phyloP scores from a whole-genome alignment of 2,113 vertebrate species.

The Cromileptes altivelis region DNA sequence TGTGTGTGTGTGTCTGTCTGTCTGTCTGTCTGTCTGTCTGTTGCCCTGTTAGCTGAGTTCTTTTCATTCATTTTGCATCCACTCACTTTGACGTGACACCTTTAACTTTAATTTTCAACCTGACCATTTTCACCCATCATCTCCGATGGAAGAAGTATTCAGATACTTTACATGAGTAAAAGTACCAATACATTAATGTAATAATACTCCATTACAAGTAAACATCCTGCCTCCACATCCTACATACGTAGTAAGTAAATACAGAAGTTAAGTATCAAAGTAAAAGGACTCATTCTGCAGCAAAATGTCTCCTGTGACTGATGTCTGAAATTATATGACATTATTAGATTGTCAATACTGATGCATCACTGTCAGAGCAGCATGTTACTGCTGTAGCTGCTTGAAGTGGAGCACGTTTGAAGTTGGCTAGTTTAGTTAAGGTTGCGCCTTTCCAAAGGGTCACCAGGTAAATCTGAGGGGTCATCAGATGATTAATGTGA shows the following conservation, averaged over 20 bases:
- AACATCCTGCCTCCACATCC: neutral
- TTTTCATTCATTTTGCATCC: neutral
- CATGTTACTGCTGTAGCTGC: neutral
- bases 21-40: neutral
- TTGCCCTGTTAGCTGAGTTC: neutral
- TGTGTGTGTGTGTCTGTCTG: conserved; percentile 15
- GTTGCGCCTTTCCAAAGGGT: neutral
- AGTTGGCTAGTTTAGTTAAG: too few relatives aligned
- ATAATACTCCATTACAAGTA: too few relatives aligned
- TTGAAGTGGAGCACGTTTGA: too few relatives aligned
- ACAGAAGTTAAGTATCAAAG: neutral
- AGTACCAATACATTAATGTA: too few relatives aligned
- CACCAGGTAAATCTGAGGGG: too few relatives aligned
- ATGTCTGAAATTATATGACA: too few relatives aligned
- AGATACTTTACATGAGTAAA: neutral
- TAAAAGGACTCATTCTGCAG: neutral
- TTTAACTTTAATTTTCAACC: neutral
- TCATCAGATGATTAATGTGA: too few relatives aligned
- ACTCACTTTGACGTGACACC: neutral
- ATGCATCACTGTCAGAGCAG: neutral
- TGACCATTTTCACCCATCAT: neutral
- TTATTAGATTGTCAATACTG: too few relatives aligned
- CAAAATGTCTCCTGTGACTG: neutral
- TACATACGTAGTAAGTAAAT: neutral
- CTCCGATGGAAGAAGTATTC: neutral